These are phyloP conservation scores for Nothoprocta perdicaria DNA, from an alignment of 2,113 vertebrate species.

Conservation along the genomic window DNA sequence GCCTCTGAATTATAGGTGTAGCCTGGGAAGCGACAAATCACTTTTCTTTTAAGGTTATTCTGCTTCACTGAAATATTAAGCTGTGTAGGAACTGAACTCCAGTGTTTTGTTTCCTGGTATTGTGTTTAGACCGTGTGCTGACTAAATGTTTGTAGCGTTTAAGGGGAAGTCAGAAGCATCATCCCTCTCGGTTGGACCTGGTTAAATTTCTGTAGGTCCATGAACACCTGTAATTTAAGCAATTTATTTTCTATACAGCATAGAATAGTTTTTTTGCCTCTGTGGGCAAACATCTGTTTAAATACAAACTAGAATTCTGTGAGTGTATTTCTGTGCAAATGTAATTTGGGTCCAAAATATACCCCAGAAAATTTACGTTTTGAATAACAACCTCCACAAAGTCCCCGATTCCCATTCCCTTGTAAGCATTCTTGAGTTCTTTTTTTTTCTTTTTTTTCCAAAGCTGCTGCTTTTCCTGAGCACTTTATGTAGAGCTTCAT, in stretches of 20 bases:
- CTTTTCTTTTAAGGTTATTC: neutral
- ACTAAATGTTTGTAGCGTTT: neutral
- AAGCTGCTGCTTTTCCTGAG: neutral
- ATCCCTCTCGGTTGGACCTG: neutral
- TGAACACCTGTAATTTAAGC: neutral
- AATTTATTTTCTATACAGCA: neutral
- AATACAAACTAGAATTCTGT: neutral
- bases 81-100: too few species aligned
- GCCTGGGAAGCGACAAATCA: neutral
- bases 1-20: neutral
- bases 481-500: neutral
- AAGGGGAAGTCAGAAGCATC: neutral
- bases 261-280: neutral
- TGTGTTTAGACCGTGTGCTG: neutral
- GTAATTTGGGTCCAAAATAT: neutral
- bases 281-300: neutral
- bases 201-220: neutral
- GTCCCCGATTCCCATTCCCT: too few species aligned
- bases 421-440: neutral
- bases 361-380: neutral
- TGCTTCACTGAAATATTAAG: neutral
- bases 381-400: neutral
- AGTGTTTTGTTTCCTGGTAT: neutral
- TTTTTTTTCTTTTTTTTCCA: neutral
- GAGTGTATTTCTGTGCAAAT: neutral